Base-by-base conservation (phyloP, 2,113 vertebrate genomes). In the Burhinus oedicnemus region DNA sequence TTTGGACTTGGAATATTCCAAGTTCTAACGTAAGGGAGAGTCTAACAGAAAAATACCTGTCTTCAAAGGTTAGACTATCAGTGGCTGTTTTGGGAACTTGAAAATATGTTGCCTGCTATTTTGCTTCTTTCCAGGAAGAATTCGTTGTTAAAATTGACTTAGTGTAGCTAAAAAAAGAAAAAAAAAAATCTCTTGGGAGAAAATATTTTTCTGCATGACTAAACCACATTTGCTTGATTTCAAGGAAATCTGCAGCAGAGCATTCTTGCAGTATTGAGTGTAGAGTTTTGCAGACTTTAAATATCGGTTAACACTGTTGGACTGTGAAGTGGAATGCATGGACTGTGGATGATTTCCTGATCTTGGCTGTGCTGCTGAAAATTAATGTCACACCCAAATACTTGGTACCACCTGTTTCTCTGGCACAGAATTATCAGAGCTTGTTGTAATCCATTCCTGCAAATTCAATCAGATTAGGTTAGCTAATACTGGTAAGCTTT, bases 131-230 rank as follows among this genome's bases (percentile, higher is more conserved):
- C 34, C 40, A 84, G 83, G 57, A 83, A 90, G 42, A 91, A 96
- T n/a, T 88, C 26, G 78, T 83, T 96, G 44, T 90, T 91, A 60
- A 81, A 90, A 90, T 69, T 90, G 74, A 83, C 45, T 78, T 96
- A 83, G 55, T 87, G 60, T 60, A 78, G 74, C 80, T 92, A 57
- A 75, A 69, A 90, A n/a, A n/a, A n/a, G n/a, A 57, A 80, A 64
- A 44, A 49, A 81, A 64, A 29, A 38, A 2, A 4, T 70, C 15
- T 95, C 87, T 90, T n/a, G 51, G 25, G 22, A 86, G 68, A 88
- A 66, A 77, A 27, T 34, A 66, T 84, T 87, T 86, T 96, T 77
- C 54, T 88, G 81, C 65, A 78, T 91, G 36, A 74, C 86, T 57
- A 89, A 91, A 87, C 15, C 15, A 3, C 51, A 34, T 19, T 83